Percentiles rank a stretch among this genome's conserved stretches.
Conservation (phyloP, 2,888 invertebrate genomes). For the Argyresthia albistria region DNA sequence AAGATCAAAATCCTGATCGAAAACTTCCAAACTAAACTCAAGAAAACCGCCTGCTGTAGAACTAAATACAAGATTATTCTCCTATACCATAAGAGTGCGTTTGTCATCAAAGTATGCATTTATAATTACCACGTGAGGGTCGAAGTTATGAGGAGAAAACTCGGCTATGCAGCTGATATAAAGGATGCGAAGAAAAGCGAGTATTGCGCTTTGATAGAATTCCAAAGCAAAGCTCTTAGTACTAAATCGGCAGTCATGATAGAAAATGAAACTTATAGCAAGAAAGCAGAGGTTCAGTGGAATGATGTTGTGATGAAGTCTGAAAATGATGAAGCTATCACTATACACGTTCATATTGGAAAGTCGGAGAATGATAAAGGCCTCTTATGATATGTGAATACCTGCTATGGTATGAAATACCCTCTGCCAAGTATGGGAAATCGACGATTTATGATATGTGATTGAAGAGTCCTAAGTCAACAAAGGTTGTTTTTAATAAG, state of each 20-base stretch:
- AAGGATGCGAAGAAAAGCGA: slow-evolving; percentile 58
- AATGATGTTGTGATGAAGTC: slow-evolving; percentile 56
- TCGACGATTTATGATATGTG: too few species aligned
- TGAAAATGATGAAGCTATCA: slow-evolving; percentile 59
- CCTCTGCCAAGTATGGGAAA: too few species aligned
- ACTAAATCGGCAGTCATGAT: slow-evolving; percentile 59
- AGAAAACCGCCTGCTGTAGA: slow-evolving; percentile 60
- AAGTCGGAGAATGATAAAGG: slow-evolving; percentile 23
- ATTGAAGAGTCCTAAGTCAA: background rate
- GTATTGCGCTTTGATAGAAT: slow-evolving; percentile 57
- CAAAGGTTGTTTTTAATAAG: background rate
- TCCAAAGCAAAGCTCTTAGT: slow-evolving; percentile 57
- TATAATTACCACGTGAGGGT: slow-evolving; percentile 63
- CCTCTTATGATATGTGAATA: slow-evolving; percentile 6
- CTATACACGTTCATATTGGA: slow-evolving; percentile 59
- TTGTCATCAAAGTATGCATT: slow-evolving; percentile 64
- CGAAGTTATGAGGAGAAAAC: slow-evolving; percentile 58
- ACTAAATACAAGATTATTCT: slow-evolving; percentile 63
- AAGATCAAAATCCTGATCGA: slow-evolving; percentile 65
- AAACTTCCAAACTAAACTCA: slow-evolving; percentile 62
- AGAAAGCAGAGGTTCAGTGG: slow-evolving; percentile 64
- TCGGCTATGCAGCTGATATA: slow-evolving; percentile 50
- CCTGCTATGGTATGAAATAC: background rate
- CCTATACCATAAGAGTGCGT: slow-evolving; percentile 59
- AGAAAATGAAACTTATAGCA: slow-evolving; percentile 58